A percentile compares a stretch with the other conserved stretches of the same genome.
Conservation (phyloP, 1,140 invertebrate genomes). For the Geopemphigus sp. region DNA sequence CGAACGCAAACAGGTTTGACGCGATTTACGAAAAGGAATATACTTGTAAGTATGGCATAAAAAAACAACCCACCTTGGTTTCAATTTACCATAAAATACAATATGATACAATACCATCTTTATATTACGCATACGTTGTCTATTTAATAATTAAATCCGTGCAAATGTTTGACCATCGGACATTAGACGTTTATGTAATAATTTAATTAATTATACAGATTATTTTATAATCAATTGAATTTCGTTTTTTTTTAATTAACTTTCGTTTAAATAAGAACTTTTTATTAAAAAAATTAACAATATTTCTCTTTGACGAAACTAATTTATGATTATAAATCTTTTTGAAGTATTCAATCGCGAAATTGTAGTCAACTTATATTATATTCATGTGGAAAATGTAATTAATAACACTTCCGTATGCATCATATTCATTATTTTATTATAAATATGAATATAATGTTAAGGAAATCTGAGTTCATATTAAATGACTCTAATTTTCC, state of each 20-base stretch:
- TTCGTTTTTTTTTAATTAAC: too few species aligned
- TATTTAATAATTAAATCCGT: too few species aligned
- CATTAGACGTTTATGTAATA: too few species aligned
- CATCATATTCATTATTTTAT: too few species aligned
- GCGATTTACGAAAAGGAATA: not conserved
- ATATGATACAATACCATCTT: too few species aligned
- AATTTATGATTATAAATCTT: not conserved
- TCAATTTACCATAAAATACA: constrained; percentile 8
- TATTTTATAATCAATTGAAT: not conserved
- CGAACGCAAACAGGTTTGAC: not conserved
- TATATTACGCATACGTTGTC: too few species aligned
- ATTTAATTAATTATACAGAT: too few species aligned
- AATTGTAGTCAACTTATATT: not conserved
- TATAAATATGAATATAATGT: too few species aligned
- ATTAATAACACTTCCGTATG: not conserved
- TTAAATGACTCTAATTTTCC: too few species aligned
- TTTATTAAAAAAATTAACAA: not conserved
- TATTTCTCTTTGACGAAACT: constrained; percentile 1
- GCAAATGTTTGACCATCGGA: too few species aligned
- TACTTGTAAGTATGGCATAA: not conserved
- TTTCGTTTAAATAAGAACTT: not conserved
- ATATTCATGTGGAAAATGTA: not conserved
- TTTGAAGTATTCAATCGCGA: not conserved
- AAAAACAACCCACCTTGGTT: not conserved
- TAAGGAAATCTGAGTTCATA: too few species aligned